Conservation (phyloP, 2,797 vertebrate species). For the Discoglossus pictus region DNA sequence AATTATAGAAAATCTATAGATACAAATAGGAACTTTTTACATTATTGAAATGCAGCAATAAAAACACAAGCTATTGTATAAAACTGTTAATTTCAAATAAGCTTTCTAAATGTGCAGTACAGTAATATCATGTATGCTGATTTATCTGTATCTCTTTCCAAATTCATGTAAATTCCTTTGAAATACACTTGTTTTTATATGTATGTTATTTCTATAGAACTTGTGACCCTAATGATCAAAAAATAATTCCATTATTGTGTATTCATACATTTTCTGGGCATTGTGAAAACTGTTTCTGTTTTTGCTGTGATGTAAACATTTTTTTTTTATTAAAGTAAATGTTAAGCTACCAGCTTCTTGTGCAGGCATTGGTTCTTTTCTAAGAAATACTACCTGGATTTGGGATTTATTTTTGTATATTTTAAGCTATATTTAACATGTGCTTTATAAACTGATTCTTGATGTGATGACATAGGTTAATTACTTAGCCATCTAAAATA, state of each 20-base stretch:
- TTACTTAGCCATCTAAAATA: too few relatives aligned
- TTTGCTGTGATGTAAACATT: slow-evolving; percentile 80
- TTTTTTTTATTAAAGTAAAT: slow-evolving; percentile 86
- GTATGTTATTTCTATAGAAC: slow-evolving; percentile 23
- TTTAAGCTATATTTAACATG: too few relatives aligned
- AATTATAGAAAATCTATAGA: too few relatives aligned
- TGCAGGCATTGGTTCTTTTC: slow-evolving; percentile 31
- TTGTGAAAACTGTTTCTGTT: slow-evolving; percentile 67
- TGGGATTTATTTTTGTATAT: too few relatives aligned
- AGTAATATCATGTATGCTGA: background rate
- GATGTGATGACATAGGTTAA: too few relatives aligned
- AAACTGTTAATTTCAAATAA: too few relatives aligned
- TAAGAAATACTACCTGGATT: too few relatives aligned
- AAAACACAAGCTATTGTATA: too few relatives aligned
- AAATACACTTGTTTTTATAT: background rate
- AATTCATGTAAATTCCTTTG: slow-evolving; percentile 1
- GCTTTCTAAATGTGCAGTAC: too few relatives aligned
- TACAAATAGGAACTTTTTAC: too few relatives aligned
- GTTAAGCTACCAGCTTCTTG: slow-evolving; percentile 61
- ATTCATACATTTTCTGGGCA: slow-evolving; percentile 75
- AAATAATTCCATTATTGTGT: slow-evolving; percentile 58
- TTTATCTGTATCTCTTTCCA: slow-evolving; percentile 13
- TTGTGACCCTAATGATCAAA: slow-evolving; percentile 43
- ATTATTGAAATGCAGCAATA: too few relatives aligned
- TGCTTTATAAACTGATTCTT: too few relatives aligned